phyloP scores from a whole-genome alignment of 35 echinoderm and acorn worm species.

The Stichopus chloronotus region DNA sequence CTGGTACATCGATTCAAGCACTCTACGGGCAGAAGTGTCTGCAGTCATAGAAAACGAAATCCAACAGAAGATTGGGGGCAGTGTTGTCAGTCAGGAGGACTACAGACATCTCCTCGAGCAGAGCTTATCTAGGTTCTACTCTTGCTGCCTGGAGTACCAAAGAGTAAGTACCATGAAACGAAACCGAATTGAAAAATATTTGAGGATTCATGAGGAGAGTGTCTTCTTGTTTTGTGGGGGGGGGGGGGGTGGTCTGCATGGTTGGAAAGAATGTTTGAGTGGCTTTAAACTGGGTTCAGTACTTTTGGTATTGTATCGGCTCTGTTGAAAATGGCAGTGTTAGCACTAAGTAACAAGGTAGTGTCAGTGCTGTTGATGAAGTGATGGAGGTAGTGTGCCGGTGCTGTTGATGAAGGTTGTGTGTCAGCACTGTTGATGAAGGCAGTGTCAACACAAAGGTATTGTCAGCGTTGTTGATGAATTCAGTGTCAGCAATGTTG shows the following conservation, averaged over 20 bases:
- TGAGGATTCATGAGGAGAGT: not conserved
- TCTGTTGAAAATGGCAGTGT: too few species aligned
- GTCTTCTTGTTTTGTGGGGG: not conserved
- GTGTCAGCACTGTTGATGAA: too few species aligned
- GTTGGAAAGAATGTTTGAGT: not conserved
- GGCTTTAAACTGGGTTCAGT: too few species aligned
- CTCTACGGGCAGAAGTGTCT: conserved; percentile 72
- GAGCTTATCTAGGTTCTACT: conserved; percentile 82
- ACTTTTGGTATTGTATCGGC: too few species aligned
- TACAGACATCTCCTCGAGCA: conserved; percentile 84
- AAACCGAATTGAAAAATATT: too few species aligned
- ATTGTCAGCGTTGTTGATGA: too few species aligned
- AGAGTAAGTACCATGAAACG: conserved; percentile 53
- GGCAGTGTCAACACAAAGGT: too few species aligned
- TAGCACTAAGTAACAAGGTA: too few species aligned
- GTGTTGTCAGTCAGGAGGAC: conserved; percentile 81
- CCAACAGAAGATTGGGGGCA: conserved; percentile 77
- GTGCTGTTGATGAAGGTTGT: too few species aligned
- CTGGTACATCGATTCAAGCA: conserved; percentile 8
- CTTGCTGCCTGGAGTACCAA: conserved; percentile 90
- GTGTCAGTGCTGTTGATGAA: too few species aligned
- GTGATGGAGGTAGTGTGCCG: too few species aligned
- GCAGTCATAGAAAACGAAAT: conserved; percentile 84
- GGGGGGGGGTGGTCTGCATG: not conserved
- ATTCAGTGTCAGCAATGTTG: too few species aligned